Evolutionary conservation across 2,113 vertebrate genomes (phyloP), one percentile per base, ranked within the genome.

Genomic region (Parotia lawesii): DNA sequence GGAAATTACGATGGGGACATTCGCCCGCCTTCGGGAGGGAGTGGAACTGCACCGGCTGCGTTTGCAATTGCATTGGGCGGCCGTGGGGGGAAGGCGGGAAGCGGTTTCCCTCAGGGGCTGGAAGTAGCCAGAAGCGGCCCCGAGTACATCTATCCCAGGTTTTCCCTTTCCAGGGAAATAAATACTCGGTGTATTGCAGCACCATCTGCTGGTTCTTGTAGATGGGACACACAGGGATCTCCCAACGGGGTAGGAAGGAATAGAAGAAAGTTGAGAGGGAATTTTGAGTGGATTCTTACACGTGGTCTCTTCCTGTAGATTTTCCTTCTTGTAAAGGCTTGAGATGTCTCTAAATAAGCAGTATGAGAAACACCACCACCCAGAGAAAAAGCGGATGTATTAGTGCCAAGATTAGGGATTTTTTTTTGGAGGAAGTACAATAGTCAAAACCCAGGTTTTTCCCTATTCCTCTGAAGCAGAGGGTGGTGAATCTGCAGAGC

Each of bases 151-250:
- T 0, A 11, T 0, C 38, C 21, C 29, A 1, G 1, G 4, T 23
- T 62, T 53, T 76, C 14, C 47, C 57, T 1, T 20, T 3, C 19
- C 51, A 42, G 44, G 19, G 50, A 73, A 44, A 27, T 5, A 35
- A 80, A 12, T 9, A 91, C 87, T 92, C 4, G 3, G 85, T 96
- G 92, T 95, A 57, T 90, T 96, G 89, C 94, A 96, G 94, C 97
- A 51, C 98, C 98, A 98, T 90, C 98, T 98, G 93, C 96, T 96
- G 98, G 93, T 47, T 51, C 28, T 33, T 61, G 8, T 9, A 22
- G 21, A 8, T 0, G 8, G 4, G 48, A 38, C 45, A 35, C 25
- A 4, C 1, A 33, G 45, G 24, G 23, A 31, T 28, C 25, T 45
- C 44, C 42, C 15, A 6, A 1, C 1, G 10, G 33, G 13, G 21